Conservation (phyloP, 2,797 vertebrate species). For the Rhyacichthys aspro region DNA sequence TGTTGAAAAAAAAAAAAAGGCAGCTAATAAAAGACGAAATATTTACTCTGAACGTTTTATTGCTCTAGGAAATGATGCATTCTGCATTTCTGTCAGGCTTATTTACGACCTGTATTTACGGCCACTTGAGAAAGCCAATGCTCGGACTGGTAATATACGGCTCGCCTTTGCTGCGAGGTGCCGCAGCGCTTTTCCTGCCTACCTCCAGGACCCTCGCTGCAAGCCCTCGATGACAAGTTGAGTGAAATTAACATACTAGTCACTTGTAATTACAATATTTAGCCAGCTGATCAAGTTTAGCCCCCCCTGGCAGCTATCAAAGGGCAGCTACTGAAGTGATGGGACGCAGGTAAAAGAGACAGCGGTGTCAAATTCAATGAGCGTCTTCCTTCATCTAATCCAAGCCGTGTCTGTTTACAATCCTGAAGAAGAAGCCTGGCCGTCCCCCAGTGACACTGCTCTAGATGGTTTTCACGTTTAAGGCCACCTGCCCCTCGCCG, state of each 20-base stretch:
- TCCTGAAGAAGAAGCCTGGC: constrained; percentile 26
- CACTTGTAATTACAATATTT: constrained; percentile 75
- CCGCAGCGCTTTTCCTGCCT: constrained; percentile 38
- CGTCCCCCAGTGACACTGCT: constrained; percentile 25
- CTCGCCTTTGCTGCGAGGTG: constrained; percentile 27
- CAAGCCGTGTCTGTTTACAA: constrained; percentile 49
- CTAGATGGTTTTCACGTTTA: constrained; percentile 45
- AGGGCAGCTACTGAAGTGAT: constrained; percentile 65
- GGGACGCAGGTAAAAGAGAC: constrained; percentile 75
- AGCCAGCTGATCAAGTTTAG: constrained; percentile 70
- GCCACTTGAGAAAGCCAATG: constrained; percentile 28
- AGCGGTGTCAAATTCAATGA: constrained; percentile 74
- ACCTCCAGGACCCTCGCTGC: constrained; percentile 57
- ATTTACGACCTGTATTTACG: constrained; percentile 42
- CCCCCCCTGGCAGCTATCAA: constrained; percentile 70
- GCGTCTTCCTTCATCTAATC: constrained; percentile 51
- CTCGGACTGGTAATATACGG: constrained; percentile 19
- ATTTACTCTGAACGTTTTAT: constrained; percentile 16
- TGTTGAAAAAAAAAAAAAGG: constrained; percentile 18
- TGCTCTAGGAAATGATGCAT: constrained; percentile 4
- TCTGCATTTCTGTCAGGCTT: constrained; percentile 32
- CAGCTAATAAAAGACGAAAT: constrained; percentile 20
- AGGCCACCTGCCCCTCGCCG: constrained; percentile 45
- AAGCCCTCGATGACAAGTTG: constrained; percentile 58
- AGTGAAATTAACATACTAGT: constrained; percentile 72